These are phyloP conservation scores for Paraplagusia blochii DNA, from an alignment of 2,113 vertebrate genomes.

Conservation along the genomic window DNA sequence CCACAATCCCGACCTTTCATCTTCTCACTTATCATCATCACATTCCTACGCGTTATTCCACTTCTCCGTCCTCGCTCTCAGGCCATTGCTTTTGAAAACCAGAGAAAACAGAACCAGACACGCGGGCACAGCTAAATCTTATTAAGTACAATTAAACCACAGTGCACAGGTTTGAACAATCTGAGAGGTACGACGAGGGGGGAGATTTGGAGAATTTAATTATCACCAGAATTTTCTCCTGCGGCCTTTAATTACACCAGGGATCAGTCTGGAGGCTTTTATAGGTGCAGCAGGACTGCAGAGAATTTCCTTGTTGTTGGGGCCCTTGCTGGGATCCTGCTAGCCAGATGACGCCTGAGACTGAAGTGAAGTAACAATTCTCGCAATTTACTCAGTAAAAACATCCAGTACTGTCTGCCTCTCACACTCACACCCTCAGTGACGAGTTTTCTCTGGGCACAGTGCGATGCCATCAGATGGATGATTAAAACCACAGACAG, in stretches of 20 bases:
- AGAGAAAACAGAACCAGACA: constrained; percentile 28
- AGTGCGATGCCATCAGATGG: constrained; percentile 3
- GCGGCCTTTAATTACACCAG: constrained; percentile 59
- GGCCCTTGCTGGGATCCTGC: constrained; percentile 63
- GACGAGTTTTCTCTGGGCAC: constrained; percentile 24
- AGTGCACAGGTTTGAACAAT: constrained; percentile 34
- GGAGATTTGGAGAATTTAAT: constrained; percentile 50
- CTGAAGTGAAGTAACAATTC: constrained; percentile 37
- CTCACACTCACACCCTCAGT: not conserved
- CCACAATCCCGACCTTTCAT: constrained; percentile 64
- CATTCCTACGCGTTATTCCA: constrained; percentile 64
- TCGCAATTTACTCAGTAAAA: constrained; percentile 30
- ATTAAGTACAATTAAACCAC: constrained; percentile 36
- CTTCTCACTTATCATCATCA: constrained; percentile 43
- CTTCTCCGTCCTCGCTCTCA: constrained; percentile 27
- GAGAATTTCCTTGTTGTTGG: constrained; percentile 62
- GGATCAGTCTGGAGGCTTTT: constrained; percentile 61
- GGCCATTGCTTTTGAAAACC: constrained; percentile 11
- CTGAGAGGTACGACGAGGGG: constrained; percentile 8
- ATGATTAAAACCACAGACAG: not conserved
- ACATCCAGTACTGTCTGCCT: constrained; percentile 1
- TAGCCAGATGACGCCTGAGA: constrained; percentile 57
- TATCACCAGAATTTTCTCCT: constrained; percentile 58
- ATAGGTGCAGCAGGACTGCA: constrained; percentile 59
- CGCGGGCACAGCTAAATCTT: constrained; percentile 19